Conservation (phyloP, 2,113 vertebrate species). For the Cryptomyrus ogoouensis region DNA sequence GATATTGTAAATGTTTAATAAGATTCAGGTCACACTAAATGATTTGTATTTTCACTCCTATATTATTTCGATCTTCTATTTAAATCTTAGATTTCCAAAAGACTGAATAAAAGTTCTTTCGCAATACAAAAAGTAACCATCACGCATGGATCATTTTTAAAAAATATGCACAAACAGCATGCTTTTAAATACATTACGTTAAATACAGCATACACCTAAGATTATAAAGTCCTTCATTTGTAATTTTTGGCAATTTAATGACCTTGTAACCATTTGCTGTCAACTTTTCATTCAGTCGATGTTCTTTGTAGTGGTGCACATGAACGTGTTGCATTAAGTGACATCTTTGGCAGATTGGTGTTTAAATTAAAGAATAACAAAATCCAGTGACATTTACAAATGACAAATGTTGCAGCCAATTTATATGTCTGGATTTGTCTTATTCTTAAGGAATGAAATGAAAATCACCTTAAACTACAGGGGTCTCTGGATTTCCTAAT, state of each 20-base stretch:
- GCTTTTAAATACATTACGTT: not conserved
- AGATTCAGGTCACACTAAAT: not conserved
- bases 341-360: slow-evolving; percentile 6
- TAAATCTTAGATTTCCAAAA: not conserved
- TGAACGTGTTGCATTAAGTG: not conserved
- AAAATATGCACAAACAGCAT: not conserved
- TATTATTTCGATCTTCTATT: not conserved
- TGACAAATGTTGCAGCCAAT: not conserved
- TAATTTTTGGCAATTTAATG: not conserved
- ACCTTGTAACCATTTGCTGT: slow-evolving; percentile 11
- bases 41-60: not conserved
- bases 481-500: not conserved
- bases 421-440: not conserved
- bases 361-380: not conserved
- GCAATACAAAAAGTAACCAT: not conserved
- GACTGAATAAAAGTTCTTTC: not conserved
- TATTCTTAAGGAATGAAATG: not conserved
- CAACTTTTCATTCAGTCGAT: not conserved
- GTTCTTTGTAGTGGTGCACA: not conserved
- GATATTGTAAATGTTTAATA: not conserved
- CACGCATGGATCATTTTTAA: not conserved
- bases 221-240: not conserved
- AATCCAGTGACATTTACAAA: not conserved
- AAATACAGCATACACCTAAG: not conserved
- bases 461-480: not conserved